Evolutionary conservation across 2,113 vertebrate genomes (phyloP), one percentile per base, ranked within the genome.

Genomic region (Myotis brandtii): DNA sequence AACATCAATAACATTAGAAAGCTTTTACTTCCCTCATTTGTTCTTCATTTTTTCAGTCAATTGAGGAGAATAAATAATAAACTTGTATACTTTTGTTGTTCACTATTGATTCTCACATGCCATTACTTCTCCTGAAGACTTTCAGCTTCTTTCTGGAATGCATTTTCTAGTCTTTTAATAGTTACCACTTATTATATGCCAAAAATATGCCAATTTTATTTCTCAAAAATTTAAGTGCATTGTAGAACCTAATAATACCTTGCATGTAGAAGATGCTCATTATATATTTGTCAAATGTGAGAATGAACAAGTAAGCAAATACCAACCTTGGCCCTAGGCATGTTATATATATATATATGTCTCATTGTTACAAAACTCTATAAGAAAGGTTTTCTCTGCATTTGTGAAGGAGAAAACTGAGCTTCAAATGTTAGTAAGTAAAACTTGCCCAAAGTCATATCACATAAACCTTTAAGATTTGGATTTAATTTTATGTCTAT

Each of bases 101-200:
- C 7, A 62, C 17, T 86, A 52, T 52, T 73, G 59, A 64, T 66
- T 89, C 59, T 89, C 46, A 66, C 18, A 77, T 25, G 6, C 23
- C 8, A 37, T 72, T 56, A 77, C 6, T 89, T 81, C 34, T 59
- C 13, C 37, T 77, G 18, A 27, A 77, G 21, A 86, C 75, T 95
- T 40, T 92, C 50, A 59, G 5, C 40, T 93, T 59, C 18, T 82
- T 69, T 32, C 86, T 90, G 59, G 9, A 82, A 12, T 50, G 75
- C 4, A 75, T 48, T 89, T 86, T 82, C 62, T 76, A 72, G 32
- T 50, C 50, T 93, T 86, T 59, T 76, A 94, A 81, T 37, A 77
- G 67, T 75, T 85, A 20, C 12, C 40, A 75, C 27, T 95, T 86
- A 70, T 37, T 75, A 75, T 69, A 37, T 43, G 66, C 12, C 73